These are phyloP conservation scores for Luscinia megarhynchos DNA, from an alignment of 2,797 vertebrate genomes.

Conservation along the genomic window DNA sequence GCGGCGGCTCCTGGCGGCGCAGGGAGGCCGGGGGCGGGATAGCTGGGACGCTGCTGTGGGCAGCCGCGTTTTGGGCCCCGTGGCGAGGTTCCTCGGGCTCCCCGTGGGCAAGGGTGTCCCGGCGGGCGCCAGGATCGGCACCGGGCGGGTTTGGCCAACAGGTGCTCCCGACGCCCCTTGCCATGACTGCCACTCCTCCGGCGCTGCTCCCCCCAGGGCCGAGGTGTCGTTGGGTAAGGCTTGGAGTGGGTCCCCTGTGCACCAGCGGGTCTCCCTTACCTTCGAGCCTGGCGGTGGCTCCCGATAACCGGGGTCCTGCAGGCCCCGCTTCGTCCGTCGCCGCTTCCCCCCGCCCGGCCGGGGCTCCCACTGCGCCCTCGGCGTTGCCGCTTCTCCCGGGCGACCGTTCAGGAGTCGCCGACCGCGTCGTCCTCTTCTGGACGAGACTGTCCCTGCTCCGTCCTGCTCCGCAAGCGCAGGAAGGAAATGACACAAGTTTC, in stretches of 20 bases:
- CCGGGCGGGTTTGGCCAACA: neutral
- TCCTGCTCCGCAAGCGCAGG: neutral
- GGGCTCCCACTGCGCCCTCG: neutral
- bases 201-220: neutral
- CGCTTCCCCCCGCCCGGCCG: neutral
- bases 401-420: fast-evolving
- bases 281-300: neutral
- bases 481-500: neutral
- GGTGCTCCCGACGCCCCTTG: neutral
- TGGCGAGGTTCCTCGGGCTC: neutral
- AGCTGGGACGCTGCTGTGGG: neutral
- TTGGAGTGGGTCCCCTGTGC: neutral
- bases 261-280: fast-evolving
- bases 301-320: neutral
- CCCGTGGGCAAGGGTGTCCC: neutral
- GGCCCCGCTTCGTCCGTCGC: neutral
- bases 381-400: neutral
- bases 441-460: neutral
- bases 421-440: fast-evolving
- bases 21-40: neutral
- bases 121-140: no score
- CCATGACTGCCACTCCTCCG: neutral
- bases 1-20: neutral
- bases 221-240: neutral
- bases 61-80: neutral